These are phyloP conservation scores for Beroe ovata DNA, from an alignment of 37 sponge, comb jelly and placozoan genomes.

Conservation along the genomic window DNA sequence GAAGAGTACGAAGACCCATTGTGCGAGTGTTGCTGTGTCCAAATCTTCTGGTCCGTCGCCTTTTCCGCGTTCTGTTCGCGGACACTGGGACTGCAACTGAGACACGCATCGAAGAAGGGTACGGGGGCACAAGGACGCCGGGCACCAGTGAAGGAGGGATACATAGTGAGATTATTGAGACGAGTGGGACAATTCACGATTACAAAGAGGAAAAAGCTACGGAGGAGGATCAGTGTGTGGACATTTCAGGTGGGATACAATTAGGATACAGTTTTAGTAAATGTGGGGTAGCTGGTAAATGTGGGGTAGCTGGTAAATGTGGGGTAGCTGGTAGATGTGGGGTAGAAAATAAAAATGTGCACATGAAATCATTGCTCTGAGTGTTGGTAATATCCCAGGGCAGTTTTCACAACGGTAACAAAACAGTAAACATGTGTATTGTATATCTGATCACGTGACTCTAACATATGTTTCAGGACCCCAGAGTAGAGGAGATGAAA, in stretches of 20 bases:
- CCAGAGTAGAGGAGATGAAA: not conserved
- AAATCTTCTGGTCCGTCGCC: slow-evolving; percentile 8
- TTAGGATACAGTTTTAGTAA: not conserved
- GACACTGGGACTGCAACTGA: not conserved
- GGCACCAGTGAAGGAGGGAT: slow-evolving; percentile 10
- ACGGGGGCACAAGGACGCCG: not conserved
- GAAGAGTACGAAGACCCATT: slow-evolving; percentile 18
- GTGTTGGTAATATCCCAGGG: too few relatives aligned
- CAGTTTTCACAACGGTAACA: too few relatives aligned
- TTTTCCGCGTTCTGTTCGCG: slow-evolving; percentile 14
- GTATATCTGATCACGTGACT: not conserved
- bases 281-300: too few relatives aligned
- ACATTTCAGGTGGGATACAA: not conserved
- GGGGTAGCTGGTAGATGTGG: too few relatives aligned
- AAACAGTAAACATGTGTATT: too few relatives aligned
- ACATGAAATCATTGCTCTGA: too few relatives aligned
- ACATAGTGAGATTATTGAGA: not conserved
- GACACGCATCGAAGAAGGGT: slow-evolving; percentile 15
- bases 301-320: too few relatives aligned
- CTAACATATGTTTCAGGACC: not conserved
- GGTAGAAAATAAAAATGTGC: too few relatives aligned
- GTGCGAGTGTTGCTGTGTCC: not conserved
- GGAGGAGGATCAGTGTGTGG: not conserved
- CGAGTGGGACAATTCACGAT: not conserved
- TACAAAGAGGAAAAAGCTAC: not conserved